Evolutionary conservation across 2,797 vertebrate genomes (phyloP), one percentile per base, ranked within the genome.

Genomic region (Falco concolor): DNA sequence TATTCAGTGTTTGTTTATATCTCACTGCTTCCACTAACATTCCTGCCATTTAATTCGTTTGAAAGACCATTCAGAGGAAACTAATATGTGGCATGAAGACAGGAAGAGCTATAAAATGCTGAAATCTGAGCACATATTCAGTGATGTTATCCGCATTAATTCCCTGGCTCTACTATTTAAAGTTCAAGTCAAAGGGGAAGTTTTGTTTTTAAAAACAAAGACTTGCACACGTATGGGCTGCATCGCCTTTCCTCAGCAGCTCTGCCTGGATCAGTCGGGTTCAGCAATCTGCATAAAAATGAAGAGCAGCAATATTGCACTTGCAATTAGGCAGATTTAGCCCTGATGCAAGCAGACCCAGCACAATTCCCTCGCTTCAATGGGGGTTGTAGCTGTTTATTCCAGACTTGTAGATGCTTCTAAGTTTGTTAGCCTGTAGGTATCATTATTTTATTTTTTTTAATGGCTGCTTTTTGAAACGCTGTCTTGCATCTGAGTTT

Each of bases 1-100:
- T 95, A 96, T 93, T 96, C 95, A 94, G 54, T 84, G 85, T 95
- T 95, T 95, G 94, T 95, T 95, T 96, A 92, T 86, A 67, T 96
- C 87, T 94, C 65, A 6, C 70, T 63, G 79, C 79, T 96, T 95
- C 80, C 89, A 86, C 93, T 84, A 93, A 64, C 85, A 67, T 86
- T 95, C 79, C 85, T 93, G 89, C 74, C n/a, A 27, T 95, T 95
- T 93, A 93, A 94, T 94, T 95, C 91, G 79, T 88, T 94, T 95
- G 83, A 90, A 94, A 93, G 79, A 79, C 73, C 76, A 73, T 91
- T 95, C 82, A 88, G 84, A 95, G 85, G 87, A 94, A 96, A 81
- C 65, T 54, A 95, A 76, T 75, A 93, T 42, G 54, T 81, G 89
- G 77, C 44, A 70, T 3, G n/a, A 94, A 82, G 85, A 84, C 91